Conservation (phyloP, 2,797 vertebrate genomes). For the Mionectes olivaceus region DNA sequence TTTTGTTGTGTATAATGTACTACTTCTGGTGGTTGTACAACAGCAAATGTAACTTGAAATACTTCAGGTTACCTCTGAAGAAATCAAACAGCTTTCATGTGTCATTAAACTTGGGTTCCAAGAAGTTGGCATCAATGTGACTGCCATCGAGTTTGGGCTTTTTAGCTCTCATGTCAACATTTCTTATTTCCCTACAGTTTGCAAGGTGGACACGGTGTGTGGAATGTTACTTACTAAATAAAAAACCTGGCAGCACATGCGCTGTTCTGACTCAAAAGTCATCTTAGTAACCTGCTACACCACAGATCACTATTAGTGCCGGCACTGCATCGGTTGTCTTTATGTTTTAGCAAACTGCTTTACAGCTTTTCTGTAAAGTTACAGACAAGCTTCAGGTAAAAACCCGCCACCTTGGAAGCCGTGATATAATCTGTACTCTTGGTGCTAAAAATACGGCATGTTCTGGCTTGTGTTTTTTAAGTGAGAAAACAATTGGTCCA, state of each 20-base stretch:
- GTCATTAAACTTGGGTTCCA: neutral
- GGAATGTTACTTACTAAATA: neutral
- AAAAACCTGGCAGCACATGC: neutral
- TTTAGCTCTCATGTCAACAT: neutral
- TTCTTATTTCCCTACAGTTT: neutral
- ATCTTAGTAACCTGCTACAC: neutral
- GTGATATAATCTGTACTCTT: neutral
- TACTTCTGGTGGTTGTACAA: neutral
- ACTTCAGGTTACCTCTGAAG: neutral
- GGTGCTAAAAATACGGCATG: fast-evolving
- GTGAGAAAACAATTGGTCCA: neutral
- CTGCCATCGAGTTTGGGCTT: neutral
- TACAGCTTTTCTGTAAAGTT: neutral
- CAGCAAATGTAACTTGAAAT: neutral
- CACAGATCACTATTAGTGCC: neutral
- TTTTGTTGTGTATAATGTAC: neutral
- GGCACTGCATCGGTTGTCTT: neutral
- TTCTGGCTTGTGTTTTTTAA: conserved; percentile 8
- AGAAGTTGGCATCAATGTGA: neutral
- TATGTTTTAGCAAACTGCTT: neutral
- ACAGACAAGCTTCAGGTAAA: neutral
- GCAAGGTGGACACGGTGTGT: neutral
- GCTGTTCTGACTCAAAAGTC: neutral
- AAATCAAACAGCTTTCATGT: neutral
- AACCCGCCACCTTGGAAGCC: neutral